Conservation (phyloP, 2,888 invertebrate species). For the Himalopsyche tibetana region DNA sequence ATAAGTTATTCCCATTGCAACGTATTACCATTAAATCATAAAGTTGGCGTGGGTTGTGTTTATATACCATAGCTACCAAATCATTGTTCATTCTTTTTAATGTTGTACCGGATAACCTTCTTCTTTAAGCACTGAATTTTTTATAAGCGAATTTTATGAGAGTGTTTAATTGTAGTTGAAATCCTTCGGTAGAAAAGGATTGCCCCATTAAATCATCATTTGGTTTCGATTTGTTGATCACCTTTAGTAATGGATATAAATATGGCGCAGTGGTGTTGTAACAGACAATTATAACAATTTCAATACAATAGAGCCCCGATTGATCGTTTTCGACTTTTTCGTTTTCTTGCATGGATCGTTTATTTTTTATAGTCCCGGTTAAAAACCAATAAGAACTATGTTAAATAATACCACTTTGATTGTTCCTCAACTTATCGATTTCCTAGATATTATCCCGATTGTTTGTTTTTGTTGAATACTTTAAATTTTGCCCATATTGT, state of each 20-base stretch:
- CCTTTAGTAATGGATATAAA: neutral
- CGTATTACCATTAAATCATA: neutral
- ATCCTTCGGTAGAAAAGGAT: slow-evolving; percentile 20
- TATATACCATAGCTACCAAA: slow-evolving; percentile 7
- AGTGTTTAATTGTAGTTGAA: neutral
- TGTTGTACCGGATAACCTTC: slow-evolving; percentile 28
- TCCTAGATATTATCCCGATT: no score
- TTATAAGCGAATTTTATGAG: slow-evolving; percentile 32
- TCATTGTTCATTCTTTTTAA: slow-evolving; percentile 39
- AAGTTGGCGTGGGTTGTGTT: neutral
- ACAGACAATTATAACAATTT: no score
- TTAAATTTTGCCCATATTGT: no score
- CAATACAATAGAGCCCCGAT: no score
- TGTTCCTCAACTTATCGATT: no score
- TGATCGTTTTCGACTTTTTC: no score
- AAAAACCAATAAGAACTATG: no score
- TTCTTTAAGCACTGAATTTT: neutral
- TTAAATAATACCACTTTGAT: no score
- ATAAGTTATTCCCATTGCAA: no score
- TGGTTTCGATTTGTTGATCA: slow-evolving; percentile 20
- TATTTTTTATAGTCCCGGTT: no score
- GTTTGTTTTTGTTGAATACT: no score
- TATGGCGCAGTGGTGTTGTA: neutral
- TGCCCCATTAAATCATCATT: slow-evolving; percentile 16
- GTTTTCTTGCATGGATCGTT: no score